These are phyloP conservation scores for Jordanella pulchra DNA, from an alignment of 2,797 vertebrate species.

Conservation along the genomic window DNA sequence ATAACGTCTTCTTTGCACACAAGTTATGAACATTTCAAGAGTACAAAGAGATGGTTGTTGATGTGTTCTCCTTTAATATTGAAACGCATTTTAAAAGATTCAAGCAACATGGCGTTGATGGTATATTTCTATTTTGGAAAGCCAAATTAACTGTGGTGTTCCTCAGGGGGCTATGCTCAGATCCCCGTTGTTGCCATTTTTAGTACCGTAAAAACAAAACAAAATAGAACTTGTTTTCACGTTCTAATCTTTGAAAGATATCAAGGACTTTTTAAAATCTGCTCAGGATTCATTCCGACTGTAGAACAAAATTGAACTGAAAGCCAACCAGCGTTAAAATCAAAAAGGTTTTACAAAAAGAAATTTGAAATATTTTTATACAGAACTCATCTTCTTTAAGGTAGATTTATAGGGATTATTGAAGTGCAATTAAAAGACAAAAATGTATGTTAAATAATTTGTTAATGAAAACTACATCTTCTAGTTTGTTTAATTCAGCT, in stretches of 20 bases:
- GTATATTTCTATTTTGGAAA: neutral
- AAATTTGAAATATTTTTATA: too few relatives aligned
- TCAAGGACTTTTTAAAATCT: neutral
- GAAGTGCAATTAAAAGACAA: too few relatives aligned
- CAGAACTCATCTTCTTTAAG: too few relatives aligned
- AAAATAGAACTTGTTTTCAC: too few relatives aligned
- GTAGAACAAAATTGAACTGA: neutral
- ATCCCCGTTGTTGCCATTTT: neutral
- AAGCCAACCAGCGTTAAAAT: neutral
- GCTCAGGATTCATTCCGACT: neutral
- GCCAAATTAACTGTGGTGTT: neutral
- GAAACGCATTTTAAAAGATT: neutral
- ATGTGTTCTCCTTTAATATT: neutral
- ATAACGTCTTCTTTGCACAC: neutral
- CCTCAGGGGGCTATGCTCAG: neutral
- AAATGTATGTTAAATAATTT: too few relatives aligned
- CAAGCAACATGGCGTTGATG: neutral
- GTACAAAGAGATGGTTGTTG: neutral
- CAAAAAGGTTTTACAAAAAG: too few relatives aligned
- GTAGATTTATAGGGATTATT: too few relatives aligned
- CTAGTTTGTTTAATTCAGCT: neutral
- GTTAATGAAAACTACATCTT: neutral
- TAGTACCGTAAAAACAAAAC: neutral
- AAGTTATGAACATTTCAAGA: neutral
- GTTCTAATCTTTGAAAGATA: neutral